phyloP scores from a whole-genome alignment of 2,888 invertebrate genomes.

The Neocrepidodera transversa region DNA sequence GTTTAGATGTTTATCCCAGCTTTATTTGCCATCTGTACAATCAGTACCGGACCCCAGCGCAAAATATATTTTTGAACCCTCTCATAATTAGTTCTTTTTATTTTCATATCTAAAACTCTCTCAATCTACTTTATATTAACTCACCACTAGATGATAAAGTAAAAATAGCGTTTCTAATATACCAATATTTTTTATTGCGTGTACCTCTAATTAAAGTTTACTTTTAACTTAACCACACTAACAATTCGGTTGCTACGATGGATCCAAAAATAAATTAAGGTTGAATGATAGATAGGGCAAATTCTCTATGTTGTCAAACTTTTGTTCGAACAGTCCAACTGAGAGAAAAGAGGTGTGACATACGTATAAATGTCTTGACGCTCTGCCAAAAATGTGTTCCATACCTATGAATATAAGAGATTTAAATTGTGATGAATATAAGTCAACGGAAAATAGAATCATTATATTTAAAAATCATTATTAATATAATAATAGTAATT shows the following conservation, averaged over 20 bases:
- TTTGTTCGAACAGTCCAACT: slow-evolving; percentile 8
- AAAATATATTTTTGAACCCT: too few species aligned
- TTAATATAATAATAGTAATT: too few species aligned
- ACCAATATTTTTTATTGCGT: too few species aligned
- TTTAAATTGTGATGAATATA: background rate
- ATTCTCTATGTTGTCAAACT: slow-evolving; percentile 9
- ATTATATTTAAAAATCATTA: slow-evolving; percentile 4
- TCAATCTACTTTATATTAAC: too few species aligned
- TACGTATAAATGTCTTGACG: slow-evolving; percentile 36
- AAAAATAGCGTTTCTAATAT: too few species aligned
- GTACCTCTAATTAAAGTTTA: background rate
- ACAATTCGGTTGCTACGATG: background rate
- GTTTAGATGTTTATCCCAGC: slow-evolving; percentile 50
- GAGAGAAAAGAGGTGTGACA: slow-evolving; percentile 19
- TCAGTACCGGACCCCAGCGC: too few species aligned
- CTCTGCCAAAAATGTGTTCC: slow-evolving; percentile 37
- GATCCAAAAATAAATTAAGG: slow-evolving; percentile 6
- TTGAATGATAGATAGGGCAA: slow-evolving; percentile 7
- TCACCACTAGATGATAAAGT: slow-evolving; percentile 44
- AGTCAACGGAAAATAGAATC: slow-evolving; percentile 11
- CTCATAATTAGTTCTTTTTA: too few species aligned
- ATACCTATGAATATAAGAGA: slow-evolving; percentile 5
- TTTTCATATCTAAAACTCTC: too few species aligned
- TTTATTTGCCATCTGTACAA: too few species aligned
- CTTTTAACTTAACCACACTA: background rate